Percentiles rank a stretch among this genome's conserved stretches.
phyloP scores from a whole-genome alignment of 2,797 vertebrate genomes.

The Smutsia temminckii region DNA sequence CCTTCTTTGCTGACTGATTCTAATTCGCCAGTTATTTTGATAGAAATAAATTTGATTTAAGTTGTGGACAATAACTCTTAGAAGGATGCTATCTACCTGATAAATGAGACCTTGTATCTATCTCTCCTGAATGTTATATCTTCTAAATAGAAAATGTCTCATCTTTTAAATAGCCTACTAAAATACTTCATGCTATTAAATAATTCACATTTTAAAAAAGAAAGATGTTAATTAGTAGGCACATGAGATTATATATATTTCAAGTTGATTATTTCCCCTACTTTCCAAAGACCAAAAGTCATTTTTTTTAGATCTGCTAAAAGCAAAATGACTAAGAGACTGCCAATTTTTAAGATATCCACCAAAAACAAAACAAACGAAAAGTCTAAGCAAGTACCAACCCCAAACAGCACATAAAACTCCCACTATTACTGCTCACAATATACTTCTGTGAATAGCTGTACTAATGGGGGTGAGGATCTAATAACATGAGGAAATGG shows the following conservation, averaged over 20 bases:
- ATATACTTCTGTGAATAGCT: no score
- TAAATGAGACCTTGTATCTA: not conserved
- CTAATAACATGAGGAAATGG: no score
- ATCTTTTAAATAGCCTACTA: not conserved
- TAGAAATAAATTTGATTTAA: conserved; percentile 26
- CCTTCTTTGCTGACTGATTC: conserved; percentile 61
- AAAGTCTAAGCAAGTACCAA: not conserved
- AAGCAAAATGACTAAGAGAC: not conserved
- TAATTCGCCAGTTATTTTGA: conserved; percentile 68
- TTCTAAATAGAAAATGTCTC: not conserved
- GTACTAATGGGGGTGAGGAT: no score
- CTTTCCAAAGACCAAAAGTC: not conserved
- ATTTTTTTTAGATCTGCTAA: not conserved
- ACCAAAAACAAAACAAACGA: not conserved
- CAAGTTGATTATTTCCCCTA: not conserved
- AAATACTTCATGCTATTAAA: not conserved
- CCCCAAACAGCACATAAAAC: not conserved
- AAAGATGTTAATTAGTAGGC: not conserved
- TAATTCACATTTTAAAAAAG: not conserved
- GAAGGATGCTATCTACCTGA: not conserved
- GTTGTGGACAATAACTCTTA: conserved; percentile 1
- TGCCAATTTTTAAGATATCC: not conserved
- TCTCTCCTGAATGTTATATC: not conserved
- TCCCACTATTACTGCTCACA: not conserved
- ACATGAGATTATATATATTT: not conserved